phyloP scores from a whole-genome alignment of 2,888 invertebrate species.

The Ceriagrion tenellum region DNA sequence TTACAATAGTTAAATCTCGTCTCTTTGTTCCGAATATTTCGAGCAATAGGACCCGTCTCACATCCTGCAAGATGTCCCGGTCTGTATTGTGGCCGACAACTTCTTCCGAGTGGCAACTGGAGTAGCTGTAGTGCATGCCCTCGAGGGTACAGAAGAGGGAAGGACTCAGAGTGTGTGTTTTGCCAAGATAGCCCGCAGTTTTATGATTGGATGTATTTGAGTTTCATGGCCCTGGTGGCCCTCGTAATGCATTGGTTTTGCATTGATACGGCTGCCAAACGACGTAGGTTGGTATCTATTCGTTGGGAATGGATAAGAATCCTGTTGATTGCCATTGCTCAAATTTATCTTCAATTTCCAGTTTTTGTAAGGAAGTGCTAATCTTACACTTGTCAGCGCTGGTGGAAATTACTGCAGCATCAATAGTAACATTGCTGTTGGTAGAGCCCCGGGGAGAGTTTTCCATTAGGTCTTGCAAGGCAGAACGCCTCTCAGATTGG shows the following conservation, averaged over 20 bases:
- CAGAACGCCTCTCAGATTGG: constrained; percentile 94
- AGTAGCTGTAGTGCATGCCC: constrained; percentile 93
- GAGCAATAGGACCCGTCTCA: neutral
- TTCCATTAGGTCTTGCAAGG: constrained; percentile 87
- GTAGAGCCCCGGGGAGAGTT: constrained; percentile 90
- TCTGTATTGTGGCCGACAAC: constrained; percentile 89
- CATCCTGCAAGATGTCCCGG: constrained; percentile 84
- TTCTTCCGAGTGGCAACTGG: constrained; percentile 84
- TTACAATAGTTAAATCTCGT: too few species aligned
- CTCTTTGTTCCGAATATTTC: neutral
- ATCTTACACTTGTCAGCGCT: constrained; percentile 90
- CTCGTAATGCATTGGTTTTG: constrained; percentile 95
- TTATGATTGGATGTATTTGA: constrained; percentile 96
- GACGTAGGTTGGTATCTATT: neutral
- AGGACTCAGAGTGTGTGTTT: constrained; percentile 86
- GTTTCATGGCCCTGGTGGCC: constrained; percentile 94
- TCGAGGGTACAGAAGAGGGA: constrained; percentile 87
- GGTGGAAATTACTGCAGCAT: constrained; percentile 88
- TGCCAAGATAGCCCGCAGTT: constrained; percentile 88
- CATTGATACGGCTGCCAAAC: constrained; percentile 88
- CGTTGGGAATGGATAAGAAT: neutral
- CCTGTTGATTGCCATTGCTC: neutral
- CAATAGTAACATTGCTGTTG: constrained; percentile 87
- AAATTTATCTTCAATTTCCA: constrained; percentile 74
- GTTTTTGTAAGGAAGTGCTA: constrained; percentile 87